phyloP scores from a whole-genome alignment of 2,888 invertebrate species.

The Thera obeliscata region DNA sequence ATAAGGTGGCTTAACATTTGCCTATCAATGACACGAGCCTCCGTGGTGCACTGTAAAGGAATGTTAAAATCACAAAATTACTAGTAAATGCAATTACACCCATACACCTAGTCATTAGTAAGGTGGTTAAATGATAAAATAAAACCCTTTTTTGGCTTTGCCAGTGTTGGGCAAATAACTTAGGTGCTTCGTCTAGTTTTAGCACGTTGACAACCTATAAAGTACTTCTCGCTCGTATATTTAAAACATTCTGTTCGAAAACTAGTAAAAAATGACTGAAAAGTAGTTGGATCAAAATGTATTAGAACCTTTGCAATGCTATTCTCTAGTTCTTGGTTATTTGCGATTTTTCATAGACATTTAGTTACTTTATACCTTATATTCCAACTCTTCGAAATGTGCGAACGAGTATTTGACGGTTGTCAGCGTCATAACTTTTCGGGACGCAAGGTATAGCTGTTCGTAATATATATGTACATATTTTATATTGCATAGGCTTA shows the following conservation, averaged over 20 bases:
- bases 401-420: too few relatives aligned
- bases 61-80: slow-evolving; percentile 59
- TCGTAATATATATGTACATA: background rate
- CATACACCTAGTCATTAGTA: background rate
- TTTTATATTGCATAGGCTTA: background rate
- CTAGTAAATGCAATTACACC: slow-evolving; percentile 40
- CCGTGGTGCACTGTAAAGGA: slow-evolving; percentile 55
- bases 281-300: too few relatives aligned
- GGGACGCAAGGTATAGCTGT: background rate
- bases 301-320: too few relatives aligned
- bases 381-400: too few relatives aligned
- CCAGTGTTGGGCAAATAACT: background rate
- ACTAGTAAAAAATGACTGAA: too few relatives aligned
- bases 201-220: too few relatives aligned
- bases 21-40: slow-evolving; percentile 49
- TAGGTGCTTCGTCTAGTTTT: too few relatives aligned
- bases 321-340: too few relatives aligned
- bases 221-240: too few relatives aligned
- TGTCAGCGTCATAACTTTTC: background rate
- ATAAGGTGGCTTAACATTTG: slow-evolving; percentile 8
- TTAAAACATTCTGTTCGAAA: too few relatives aligned
- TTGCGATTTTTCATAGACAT: too few relatives aligned
- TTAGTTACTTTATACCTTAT: too few relatives aligned
- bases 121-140: background rate
- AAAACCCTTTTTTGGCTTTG: background rate